Evolutionary conservation across 2,797 vertebrate genomes (phyloP).

Genomic region (Phrynocephalus forsythii): DNA sequence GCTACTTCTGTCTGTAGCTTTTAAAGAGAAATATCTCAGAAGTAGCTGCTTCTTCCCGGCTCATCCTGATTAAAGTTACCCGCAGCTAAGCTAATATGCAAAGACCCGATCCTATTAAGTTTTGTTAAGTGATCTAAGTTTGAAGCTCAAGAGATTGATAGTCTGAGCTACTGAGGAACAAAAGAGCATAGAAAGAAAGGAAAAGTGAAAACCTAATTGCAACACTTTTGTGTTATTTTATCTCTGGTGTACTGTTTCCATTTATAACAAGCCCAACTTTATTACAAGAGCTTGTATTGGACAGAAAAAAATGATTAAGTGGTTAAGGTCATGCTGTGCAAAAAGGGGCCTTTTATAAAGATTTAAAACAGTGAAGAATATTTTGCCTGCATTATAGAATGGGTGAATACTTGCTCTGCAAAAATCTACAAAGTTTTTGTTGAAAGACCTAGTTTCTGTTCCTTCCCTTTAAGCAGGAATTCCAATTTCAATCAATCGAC

Average conservation of each 20-base stretch:
- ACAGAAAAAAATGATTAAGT: not conserved
- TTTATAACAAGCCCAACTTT: not conserved
- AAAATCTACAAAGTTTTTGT: not conserved
- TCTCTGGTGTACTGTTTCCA: not conserved
- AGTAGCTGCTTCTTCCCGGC: not conserved
- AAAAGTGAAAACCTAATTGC: not conserved
- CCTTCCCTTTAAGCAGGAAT: too few species aligned
- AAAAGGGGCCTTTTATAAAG: not conserved
- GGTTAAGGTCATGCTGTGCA: not conserved
- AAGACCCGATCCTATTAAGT: not conserved
- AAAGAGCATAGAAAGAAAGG: not conserved
- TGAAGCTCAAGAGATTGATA: not conserved
- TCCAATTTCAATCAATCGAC: too few species aligned
- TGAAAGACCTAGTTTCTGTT: not conserved
- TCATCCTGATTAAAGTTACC: not conserved
- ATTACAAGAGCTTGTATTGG: not conserved
- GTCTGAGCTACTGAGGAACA: not conserved
- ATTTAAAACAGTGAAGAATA: not conserved
- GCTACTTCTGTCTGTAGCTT: not conserved
- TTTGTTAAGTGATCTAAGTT: not conserved
- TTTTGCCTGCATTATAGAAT: conserved; percentile 11
- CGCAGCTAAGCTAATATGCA: conserved; percentile 11
- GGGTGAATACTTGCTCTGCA: not conserved
- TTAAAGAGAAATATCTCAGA: not conserved
- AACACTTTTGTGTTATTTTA: not conserved